Base-by-base conservation (phyloP, 2,797 vertebrate species). In the Decapterus maruadsi region DNA sequence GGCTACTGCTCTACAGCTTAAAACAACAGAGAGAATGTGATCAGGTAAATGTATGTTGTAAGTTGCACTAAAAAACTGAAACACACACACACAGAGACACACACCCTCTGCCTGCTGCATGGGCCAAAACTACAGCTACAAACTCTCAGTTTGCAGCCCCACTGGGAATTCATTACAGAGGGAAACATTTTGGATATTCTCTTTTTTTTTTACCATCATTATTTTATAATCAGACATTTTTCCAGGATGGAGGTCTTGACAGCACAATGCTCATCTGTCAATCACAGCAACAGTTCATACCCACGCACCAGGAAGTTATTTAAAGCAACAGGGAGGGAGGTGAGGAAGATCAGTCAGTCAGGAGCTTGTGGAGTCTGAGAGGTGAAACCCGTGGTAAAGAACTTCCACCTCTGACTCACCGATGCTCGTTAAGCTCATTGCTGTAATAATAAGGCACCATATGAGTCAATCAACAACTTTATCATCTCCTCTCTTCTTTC, bases 171-270 rank as follows among this genome's bases (percentile, higher is more conserved):
- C 45, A 77, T 77, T 72, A 70, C 45, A 66, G 16, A 40, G 17
- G 31, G 14, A 70, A 56, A 66, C 4, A 42, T 34, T 26, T 56
- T 20, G 17, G 36, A 61, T 64, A 38, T 51, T 63, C 20, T 11
- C 42, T 36, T 36, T 68, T 68, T 26, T 26, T 26, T 26, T 26
- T 26, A 22, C 6, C 62, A 42, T 64, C 43, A 53, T 77, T 71
- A 59, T 71, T 77, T 54, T 19, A 51, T 11, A 60, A 66, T 82
- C 9, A 64, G 46, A 50, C 67, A 45, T 60, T 77, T 63, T 63
- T 56, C 42, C 29, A 20, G 22, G 12, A 76, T 65, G 31, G 36
- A 42, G 34, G 42, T 53, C 42, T 43, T 60, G 50, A 71, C 66
- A 67, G 14, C 51, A 4, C 2, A 31, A 61, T 42, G 19, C 14